These are phyloP conservation scores for Habroteleia sp. DNA, from an alignment of 2,888 invertebrate genomes.

Conservation along the genomic window DNA sequence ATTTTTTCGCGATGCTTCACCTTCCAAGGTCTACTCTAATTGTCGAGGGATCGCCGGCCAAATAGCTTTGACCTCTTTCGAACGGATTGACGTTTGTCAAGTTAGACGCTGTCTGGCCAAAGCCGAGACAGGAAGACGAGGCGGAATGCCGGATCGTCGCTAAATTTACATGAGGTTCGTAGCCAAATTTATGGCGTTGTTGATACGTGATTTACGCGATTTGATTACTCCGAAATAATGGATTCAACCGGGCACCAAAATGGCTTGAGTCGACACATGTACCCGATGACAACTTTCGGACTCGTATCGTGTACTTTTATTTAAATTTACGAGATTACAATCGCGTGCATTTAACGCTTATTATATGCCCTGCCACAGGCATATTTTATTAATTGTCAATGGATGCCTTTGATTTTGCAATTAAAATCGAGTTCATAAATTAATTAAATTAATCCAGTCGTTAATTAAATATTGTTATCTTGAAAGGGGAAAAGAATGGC, in stretches of 20 bases:
- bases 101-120: conserved; percentile 15
- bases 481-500: conserved; percentile 3
- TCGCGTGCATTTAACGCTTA: conserved; percentile 48
- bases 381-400: conserved; percentile 45
- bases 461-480: conserved; percentile 50
- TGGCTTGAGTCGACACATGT: conserved; percentile 10
- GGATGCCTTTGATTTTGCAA: conserved; percentile 42
- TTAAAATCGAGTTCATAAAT: conserved; percentile 52
- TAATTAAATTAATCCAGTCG: conserved; percentile 32
- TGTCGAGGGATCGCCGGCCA: conserved; percentile 13
- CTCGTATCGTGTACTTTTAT: conserved; percentile 49
- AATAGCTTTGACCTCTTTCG: conserved; percentile 21
- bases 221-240: conserved; percentile 47
- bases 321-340: conserved; percentile 48
- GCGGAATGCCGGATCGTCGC: conserved; percentile 17
- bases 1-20: too few species aligned
- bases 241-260: not conserved
- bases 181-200: conserved; percentile 45
- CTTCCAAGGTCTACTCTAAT: conserved; percentile 23
- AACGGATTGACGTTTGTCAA: conserved; percentile 40
- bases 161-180: conserved; percentile 47
- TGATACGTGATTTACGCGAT: conserved; percentile 57
- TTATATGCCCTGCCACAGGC: conserved; percentile 15
- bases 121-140: conserved; percentile 7
- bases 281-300: conserved; percentile 28